Base-by-base conservation (phyloP, 2,797 vertebrate species). In the Xiphophorus birchmanni region DNA sequence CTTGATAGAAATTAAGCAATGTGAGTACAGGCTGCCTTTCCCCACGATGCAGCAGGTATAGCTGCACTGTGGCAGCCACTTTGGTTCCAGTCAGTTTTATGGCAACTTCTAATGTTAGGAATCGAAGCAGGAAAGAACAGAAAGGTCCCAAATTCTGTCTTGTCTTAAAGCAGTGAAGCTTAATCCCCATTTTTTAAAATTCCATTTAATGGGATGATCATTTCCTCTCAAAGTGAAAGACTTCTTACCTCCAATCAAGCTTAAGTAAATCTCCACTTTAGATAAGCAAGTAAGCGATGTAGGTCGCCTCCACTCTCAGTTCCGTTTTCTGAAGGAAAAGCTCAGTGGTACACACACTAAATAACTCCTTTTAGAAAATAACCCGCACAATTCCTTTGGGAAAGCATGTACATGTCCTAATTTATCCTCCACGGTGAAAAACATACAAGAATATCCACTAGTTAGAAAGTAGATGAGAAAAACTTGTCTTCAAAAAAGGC, bases 31-130 rank as follows among this genome's bases (percentile, higher is more conserved):
- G 29, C 84, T 80, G 77, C 85, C 74, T 88, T 89, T 87, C 76
- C 78, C 84, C 80, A 86, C 74, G 73, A 86, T 60, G 81, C 80
- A 81, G 81, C 80, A 87, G 82, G 77, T 79, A 79, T 69, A 80
- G 78, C 74, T 87, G 80, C 89, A 81, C 80, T 87, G 54, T 26
- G 40, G 78, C 23, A 82, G 84, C 80, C 86, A 84, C 92, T 93
- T 93, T 93, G 92, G 91, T 90, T 91, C 89, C 80, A 86, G 80
- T 92, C 86, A 82, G 42, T 89, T 87, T 89, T 82, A 87, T 86
- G 83, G 79, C 87, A 82, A 82, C 80, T 88, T 78, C 80, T 83
- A 82, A 80, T 0, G 26, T 79, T 73, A 8, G 77, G 88, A 76
- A 18, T 84, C 80, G 88, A 90, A 93, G 86, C 86, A 89, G 86